These are phyloP conservation scores for Drosophila fungiperda DNA, from an alignment of 2,888 invertebrate genomes.

Conservation along the genomic window DNA sequence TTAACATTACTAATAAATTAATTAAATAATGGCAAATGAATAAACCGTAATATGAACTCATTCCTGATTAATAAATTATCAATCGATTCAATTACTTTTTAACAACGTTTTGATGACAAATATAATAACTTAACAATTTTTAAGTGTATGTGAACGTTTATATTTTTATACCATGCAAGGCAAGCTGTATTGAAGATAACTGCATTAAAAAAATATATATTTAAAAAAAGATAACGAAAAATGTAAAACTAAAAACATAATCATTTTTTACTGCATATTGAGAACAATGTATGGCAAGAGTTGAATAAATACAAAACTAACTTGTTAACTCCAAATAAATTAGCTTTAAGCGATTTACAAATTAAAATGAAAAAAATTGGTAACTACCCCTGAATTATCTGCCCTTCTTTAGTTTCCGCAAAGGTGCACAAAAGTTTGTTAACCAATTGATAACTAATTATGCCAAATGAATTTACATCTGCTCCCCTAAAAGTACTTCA, in stretches of 20 bases:
- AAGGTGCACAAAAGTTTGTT: slow-evolving; percentile 25
- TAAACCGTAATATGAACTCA: slow-evolving; percentile 36
- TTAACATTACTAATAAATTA: slow-evolving; percentile 28
- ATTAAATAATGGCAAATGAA: slow-evolving; percentile 22
- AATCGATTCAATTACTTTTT: slow-evolving; percentile 59
- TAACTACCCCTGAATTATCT: slow-evolving; percentile 28
- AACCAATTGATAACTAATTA: slow-evolving; percentile 14
- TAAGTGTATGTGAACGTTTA: slow-evolving; percentile 76
- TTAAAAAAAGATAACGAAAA: slow-evolving; percentile 38
- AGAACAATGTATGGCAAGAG: slow-evolving; percentile 51
- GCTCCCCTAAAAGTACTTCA: background rate
- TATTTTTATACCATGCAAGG: slow-evolving; percentile 78
- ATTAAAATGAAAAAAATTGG: slow-evolving; percentile 23
- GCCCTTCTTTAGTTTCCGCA: slow-evolving; percentile 14
- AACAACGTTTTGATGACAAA: slow-evolving; percentile 48
- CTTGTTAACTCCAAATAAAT: slow-evolving; percentile 64
- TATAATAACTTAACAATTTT: slow-evolving; percentile 64
- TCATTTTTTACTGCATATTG: slow-evolving; percentile 68
- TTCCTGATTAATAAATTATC: slow-evolving; percentile 49
- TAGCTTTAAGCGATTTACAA: slow-evolving; percentile 56
- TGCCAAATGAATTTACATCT: slow-evolving; percentile 12
- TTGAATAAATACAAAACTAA: slow-evolving; percentile 43
- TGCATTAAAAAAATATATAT: slow-evolving; percentile 45
- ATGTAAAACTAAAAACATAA: slow-evolving; percentile 48
- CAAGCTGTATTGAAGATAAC: slow-evolving; percentile 58